A percentile compares a stretch with the other conserved stretches of the same genome.
Conservation (phyloP, 1,140 invertebrate genomes). For the Drosophila neocordata region DNA sequence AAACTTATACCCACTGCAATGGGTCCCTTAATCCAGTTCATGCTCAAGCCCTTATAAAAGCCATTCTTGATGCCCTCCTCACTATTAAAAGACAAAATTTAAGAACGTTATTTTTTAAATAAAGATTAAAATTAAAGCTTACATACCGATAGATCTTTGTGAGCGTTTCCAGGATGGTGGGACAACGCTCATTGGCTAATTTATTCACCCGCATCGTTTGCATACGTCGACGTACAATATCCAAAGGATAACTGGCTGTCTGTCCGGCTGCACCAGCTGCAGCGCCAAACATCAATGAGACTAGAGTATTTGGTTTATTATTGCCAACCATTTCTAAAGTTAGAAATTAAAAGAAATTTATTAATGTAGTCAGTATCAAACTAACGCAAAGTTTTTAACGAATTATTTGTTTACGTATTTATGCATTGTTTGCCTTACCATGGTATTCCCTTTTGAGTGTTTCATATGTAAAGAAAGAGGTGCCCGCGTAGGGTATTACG, state of each 20-base stretch:
- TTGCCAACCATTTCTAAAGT: conserved; percentile 74
- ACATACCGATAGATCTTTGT: conserved; percentile 75
- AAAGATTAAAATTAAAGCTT: neutral
- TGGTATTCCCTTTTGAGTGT: conserved; percentile 92
- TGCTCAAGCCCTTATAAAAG: conserved; percentile 98
- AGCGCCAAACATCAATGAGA: conserved; percentile 92
- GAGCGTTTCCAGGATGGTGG: conserved; percentile 71
- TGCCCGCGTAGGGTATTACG: conserved; percentile 98
- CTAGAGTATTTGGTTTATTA: conserved; percentile 84
- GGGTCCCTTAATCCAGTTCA: conserved; percentile 99
- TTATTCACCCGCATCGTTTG: conserved; percentile 76
- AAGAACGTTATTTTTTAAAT: neutral
- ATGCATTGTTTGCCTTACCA: too few species aligned
- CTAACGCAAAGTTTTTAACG: too few species aligned
- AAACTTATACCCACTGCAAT: conserved; percentile 99
- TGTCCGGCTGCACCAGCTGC: conserved; percentile 97
- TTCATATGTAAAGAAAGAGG: conserved; percentile 99
- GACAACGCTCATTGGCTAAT: conserved; percentile 40
- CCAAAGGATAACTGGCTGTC: conserved; percentile 94
- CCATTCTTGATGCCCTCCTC: conserved; percentile 94
- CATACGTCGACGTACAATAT: conserved; percentile 81
- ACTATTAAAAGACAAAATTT: conserved; percentile 82
- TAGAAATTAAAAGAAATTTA: neutral
- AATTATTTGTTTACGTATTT: too few species aligned
- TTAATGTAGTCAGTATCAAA: too few species aligned